Base-by-base conservation (phyloP, 2,888 invertebrate species). In the Agonopterix heracliana region DNA sequence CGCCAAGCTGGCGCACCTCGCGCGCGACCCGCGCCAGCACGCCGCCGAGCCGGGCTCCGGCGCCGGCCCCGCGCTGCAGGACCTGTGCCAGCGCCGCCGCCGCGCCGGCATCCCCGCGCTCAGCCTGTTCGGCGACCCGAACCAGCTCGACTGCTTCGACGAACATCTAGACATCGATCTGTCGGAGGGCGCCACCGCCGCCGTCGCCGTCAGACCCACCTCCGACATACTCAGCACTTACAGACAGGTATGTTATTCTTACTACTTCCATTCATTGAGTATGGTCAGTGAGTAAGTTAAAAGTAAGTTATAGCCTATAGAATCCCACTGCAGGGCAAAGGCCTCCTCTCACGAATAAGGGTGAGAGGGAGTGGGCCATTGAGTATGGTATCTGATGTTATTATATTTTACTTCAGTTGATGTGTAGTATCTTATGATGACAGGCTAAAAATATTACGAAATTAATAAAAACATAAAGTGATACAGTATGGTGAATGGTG, bases 71-170 rank as follows among this genome's bases (percentile, higher is more conserved):
- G 45, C 65, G 54, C 9, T 63, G 75, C 9, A 60, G 54, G 67
- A 17, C 17, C 26, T 26, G 26, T 7, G 26, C 26, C 5, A 5
- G 45, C 65, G 55, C 9, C 63, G 76, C 9, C 61, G 55, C 17
- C 61, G 67, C 41, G 76, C 74, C 48, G 76, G 71, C 50, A 57
- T 74, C 42, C 72, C 77, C 5, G 45, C 77, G 36, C 75, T 85
- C 44, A 74, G 72, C 53, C 76, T 96, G 35, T 93, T 94, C 67
- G 95, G 95, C 9, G 80, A 86, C 56, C 82, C 89, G 45, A 89
- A 94, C 64, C 91, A 92, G 54, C 82, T 96, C 47, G 93, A 95
- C 56, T 94, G 93, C 72, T 93, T 93, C 74, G 84, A 89, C 26
- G 26, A 26, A n/a, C n/a, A n/a, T n/a, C n/a, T n/a, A 1, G 26